Base-by-base conservation (phyloP, 2,797 vertebrate genomes). In the Pseudopleuronectes americanus region DNA sequence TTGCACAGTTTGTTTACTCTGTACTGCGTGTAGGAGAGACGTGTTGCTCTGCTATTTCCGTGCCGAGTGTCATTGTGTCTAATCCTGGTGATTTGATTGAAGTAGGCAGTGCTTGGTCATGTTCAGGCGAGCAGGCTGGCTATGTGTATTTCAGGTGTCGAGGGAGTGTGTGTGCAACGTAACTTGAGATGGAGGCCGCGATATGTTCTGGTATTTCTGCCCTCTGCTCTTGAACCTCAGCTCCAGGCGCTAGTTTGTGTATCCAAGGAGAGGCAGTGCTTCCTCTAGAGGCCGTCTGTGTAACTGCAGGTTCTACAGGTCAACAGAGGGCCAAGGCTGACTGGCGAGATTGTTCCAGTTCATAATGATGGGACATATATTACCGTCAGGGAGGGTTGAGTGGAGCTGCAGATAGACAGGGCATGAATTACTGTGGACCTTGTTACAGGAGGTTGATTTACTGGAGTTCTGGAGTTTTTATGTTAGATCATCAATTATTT, bases 61-160 rank as follows among this genome's bases (percentile, higher is more conserved):
- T 55, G 59, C 49, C 23, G 49, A 64, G 67, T 60, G n/a, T 61
- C 59, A 48, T 43, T 62, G 51, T 8, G 0, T 76, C 58, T 78
- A 67, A 61, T 71, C 31, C 28, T 60, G 59, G 47, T 51, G 28
- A 21, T 68, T 55, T 67, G 68, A 71, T 49, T 67, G 67, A 81
- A 75, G 69, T 4, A 49, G 64, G 57, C 55, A 16, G 68, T 69
- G 8, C 14, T 23, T 21, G 16, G 67, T 75, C 22, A 3, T 67
- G 71, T 79, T 84, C 2, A 28, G 45, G 47, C n/a, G 4, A 58
- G 69, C 60, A 22, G 26, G 66, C 49, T 43, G 63, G 31, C 66
- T 77, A 77, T 59, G 81, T 88, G 77, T 90, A 92, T 92, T 91
- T 92, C 83, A 89, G 83, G 89, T 28, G 73, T 72, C 23, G 24